Evolutionary conservation across 2,888 invertebrate genomes (phyloP).

Genomic region (Mongoloraphidia duomilia): DNA sequence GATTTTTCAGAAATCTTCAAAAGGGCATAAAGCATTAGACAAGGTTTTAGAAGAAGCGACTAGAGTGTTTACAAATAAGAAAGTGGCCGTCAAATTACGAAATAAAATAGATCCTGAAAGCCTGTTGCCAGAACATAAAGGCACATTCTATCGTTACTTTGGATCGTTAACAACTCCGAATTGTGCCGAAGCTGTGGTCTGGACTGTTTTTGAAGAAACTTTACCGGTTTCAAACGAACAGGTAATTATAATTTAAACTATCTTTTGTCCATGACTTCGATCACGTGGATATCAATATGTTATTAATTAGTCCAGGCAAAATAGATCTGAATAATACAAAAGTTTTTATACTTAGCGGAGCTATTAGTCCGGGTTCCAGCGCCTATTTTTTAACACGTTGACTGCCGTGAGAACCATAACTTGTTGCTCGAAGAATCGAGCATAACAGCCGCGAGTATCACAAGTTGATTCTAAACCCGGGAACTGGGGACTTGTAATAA

Average conservation of each 20-base stretch:
- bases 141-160: constrained; percentile 46
- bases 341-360: too few species aligned
- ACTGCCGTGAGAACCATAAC: too few species aligned
- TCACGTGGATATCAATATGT: too few species aligned
- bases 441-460: too few species aligned
- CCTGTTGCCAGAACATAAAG: constrained; percentile 39
- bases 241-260: constrained; percentile 20
- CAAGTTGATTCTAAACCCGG: too few species aligned
- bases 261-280: too few species aligned
- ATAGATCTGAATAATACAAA: too few species aligned
- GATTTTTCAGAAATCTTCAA: neutral
- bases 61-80: neutral
- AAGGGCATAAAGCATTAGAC: neutral
- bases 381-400: too few species aligned
- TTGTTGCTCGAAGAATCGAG: too few species aligned
- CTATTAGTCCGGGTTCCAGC: too few species aligned
- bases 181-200: constrained; percentile 59
- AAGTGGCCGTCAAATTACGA: constrained; percentile 9
- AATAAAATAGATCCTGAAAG: constrained; percentile 25
- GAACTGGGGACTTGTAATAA: too few species aligned
- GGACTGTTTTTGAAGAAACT: constrained; percentile 48
- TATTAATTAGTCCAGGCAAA: too few species aligned
- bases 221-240: constrained; percentile 36
- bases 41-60: neutral
- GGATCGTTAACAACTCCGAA: constrained; percentile 64